Conservation (phyloP, 2,113 vertebrate genomes). For the Oxyura jamaicensis region DNA sequence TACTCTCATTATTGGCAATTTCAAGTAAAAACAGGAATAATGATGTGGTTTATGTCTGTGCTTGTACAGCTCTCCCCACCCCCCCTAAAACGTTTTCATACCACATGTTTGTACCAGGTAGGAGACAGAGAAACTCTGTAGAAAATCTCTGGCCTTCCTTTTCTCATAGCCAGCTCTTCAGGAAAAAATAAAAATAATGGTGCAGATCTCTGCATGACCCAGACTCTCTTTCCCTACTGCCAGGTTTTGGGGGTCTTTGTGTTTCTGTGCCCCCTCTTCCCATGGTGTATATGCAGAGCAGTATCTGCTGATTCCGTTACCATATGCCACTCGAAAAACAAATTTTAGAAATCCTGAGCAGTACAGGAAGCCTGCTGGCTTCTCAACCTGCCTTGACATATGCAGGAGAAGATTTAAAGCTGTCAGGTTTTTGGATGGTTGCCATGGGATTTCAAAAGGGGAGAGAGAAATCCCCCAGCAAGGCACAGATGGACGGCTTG, state of each 20-base stretch:
- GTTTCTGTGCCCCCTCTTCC: background rate
- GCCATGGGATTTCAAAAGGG: conserved; percentile 7
- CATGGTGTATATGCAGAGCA: background rate
- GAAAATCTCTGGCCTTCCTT: background rate
- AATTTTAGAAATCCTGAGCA: conserved; percentile 27
- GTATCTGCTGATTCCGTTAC: background rate
- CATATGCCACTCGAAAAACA: conserved; percentile 7
- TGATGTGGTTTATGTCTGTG: background rate
- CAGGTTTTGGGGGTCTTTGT: background rate
- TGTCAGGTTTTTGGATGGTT: conserved; percentile 44
- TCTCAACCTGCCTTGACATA: conserved; percentile 49
- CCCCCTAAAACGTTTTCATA: background rate
- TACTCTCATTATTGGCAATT: conserved; percentile 20
- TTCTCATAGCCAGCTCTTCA: background rate
- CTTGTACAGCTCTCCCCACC: background rate
- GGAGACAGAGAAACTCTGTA: background rate
- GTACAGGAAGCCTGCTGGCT: conserved; percentile 30
- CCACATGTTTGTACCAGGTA: background rate
- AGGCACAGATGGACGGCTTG: background rate
- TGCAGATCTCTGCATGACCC: background rate
- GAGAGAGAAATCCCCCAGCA: conserved; percentile 2
- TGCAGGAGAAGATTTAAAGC: conserved; percentile 49
- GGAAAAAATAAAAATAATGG: background rate
- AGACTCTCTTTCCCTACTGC: background rate
- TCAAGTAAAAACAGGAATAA: conserved; percentile 26